Conservation (phyloP, 2,113 vertebrate genomes). For the Turdus rufiventris region DNA sequence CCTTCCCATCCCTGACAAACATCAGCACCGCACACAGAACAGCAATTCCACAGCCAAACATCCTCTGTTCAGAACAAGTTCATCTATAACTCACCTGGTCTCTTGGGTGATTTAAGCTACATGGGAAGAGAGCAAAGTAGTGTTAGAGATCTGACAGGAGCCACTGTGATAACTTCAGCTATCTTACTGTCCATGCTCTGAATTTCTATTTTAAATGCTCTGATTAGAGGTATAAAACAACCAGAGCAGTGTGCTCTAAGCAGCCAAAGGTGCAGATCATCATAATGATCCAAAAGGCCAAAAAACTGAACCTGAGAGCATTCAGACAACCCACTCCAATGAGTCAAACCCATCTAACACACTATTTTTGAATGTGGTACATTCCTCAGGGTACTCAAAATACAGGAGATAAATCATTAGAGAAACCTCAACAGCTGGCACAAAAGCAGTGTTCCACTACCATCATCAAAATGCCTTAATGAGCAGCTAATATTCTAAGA, state of each 20-base stretch:
- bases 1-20: neutral
- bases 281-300: neutral
- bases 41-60: neutral
- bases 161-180: neutral
- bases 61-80: neutral
- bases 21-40: neutral
- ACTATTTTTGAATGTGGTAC: neutral
- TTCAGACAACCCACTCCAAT: neutral
- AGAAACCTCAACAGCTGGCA: neutral
- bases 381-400: neutral
- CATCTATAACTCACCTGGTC: constrained; percentile 82
- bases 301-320: neutral
- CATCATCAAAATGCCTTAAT: neutral
- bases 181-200: neutral
- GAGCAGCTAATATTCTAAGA: neutral
- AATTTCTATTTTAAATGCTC: neutral
- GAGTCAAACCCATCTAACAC: neutral
- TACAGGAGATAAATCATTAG: neutral
- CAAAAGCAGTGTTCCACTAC: neutral
- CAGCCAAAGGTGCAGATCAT: neutral
- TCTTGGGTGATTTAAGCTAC: constrained; percentile 97
- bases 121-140: constrained; percentile 59
- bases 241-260: neutral
- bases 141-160: constrained; percentile 36
- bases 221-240: neutral